phyloP scores from a whole-genome alignment of 2,113 vertebrate species.

The Laticauda laticaudata region DNA sequence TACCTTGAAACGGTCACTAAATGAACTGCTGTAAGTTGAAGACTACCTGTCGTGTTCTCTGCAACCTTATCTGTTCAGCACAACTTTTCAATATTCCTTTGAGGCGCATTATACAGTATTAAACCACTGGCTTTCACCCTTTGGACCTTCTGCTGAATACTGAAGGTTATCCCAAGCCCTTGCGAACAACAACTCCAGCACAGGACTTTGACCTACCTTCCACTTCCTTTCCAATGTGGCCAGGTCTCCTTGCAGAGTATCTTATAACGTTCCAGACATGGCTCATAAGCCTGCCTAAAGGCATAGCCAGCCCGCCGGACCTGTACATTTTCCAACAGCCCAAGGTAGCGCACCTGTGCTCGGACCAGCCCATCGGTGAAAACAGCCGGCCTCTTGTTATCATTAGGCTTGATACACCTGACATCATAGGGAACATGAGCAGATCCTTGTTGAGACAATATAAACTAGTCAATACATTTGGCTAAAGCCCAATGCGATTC shows the following conservation, averaged over 20 bases:
- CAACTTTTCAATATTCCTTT: not conserved
- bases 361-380: conserved; percentile 70
- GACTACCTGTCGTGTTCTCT: not conserved
- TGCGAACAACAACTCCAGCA: not conserved
- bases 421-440: fast-evolving
- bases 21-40: too few relatives aligned
- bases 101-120: not conserved
- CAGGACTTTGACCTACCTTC: conserved; percentile 60
- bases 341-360: conserved; percentile 70
- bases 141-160: not conserved
- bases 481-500: not conserved
- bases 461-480: not conserved
- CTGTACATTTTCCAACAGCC: conserved; percentile 77
- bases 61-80: not conserved
- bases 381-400: conserved; percentile 55
- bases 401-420: conserved; percentile 82
- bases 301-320: conserved; percentile 77
- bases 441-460: not conserved
- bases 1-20: too few relatives aligned
- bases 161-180: not conserved
- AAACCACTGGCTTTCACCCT: too few relatives aligned
- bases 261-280: conserved; percentile 76
- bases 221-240: conserved; percentile 65
- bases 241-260: conserved; percentile 70
- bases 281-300: conserved; percentile 71